phyloP scores from a whole-genome alignment of 2,113 vertebrate genomes.

The Pardalotus punctatus region DNA sequence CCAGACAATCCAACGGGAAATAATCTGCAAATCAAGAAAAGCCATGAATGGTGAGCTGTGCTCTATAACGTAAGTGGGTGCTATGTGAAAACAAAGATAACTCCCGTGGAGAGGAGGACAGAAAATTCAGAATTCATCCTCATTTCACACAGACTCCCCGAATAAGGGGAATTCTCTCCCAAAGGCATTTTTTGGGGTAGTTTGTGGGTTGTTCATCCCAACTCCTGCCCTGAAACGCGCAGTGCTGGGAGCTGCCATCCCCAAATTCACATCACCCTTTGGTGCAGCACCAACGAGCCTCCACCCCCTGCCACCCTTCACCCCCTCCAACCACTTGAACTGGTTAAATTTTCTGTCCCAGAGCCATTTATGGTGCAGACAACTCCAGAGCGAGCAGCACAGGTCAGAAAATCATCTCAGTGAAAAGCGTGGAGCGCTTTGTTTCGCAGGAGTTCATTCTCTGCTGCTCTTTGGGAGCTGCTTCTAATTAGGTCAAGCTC shows the following conservation, averaged over 20 bases:
- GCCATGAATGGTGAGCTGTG: background rate
- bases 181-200: background rate
- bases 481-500: constrained; percentile 46
- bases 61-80: background rate
- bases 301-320: background rate
- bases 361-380: background rate
- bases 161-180: background rate
- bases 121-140: background rate
- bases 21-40: background rate
- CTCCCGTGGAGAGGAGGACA: fast-evolving
- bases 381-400: background rate
- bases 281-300: background rate
- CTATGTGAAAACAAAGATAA: background rate
- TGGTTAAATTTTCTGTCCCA: background rate
- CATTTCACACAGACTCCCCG: background rate
- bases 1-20: background rate
- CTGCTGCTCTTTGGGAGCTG: background rate
- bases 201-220: background rate
- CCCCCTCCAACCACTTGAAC: background rate
- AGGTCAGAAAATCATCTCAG: background rate
- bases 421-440: background rate
- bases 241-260: background rate
- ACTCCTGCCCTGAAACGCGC: background rate
- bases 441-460: background rate
- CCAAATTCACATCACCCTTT: background rate